Evolutionary conservation across 2,797 vertebrate genomes (phyloP), one percentile per base, ranked within the genome.

Genomic region (Bradypodion ventrale): DNA sequence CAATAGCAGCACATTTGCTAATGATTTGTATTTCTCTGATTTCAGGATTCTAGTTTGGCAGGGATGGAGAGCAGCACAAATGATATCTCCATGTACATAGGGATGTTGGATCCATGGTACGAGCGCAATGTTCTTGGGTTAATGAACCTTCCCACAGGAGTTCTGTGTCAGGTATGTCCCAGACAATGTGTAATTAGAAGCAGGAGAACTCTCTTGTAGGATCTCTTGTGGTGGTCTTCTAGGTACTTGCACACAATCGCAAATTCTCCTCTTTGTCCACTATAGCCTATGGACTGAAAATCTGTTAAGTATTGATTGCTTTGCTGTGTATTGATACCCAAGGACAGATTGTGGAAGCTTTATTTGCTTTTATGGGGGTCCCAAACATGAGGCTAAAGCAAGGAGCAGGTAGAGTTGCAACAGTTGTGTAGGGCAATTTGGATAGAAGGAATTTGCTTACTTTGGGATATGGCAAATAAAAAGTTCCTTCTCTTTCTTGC

Each of bases 21-120:
- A 40, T 49, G 10, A 8, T 12, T 2, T 90, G 85, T 95, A 46
- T n/a, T 0, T 49, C 83, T 78, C 74, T 7, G 13, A 1, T 83
- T 87, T 37, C 82, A 96, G 95, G 94, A 95, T 7, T 78, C 86
- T 10, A 37, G 84, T 4, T 0, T 19, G 0, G 40, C 82, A 10
- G 75, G 86, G 87, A 70, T 76, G 46, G 97, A 97, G 81, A 94
- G 96, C 95, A 99, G 98, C 92, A 98, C 98, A 85, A 99, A 97
- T 0, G 97, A 99, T 90, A 98, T 99, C 60, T 98, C 98, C 76
- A 95, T 95, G 88, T 98, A 99, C 91, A 95, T 99, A 0, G 98
- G 98, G 52, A 97, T 98, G 97, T 93, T 99, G 92, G 98, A 99
- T 89, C 98, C 98, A 25, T 99, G 98, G 98, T 99, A 99, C 65